Evolutionary conservation across 2,888 invertebrate genomes (phyloP).

Genomic region (Microplitis manilae): DNA sequence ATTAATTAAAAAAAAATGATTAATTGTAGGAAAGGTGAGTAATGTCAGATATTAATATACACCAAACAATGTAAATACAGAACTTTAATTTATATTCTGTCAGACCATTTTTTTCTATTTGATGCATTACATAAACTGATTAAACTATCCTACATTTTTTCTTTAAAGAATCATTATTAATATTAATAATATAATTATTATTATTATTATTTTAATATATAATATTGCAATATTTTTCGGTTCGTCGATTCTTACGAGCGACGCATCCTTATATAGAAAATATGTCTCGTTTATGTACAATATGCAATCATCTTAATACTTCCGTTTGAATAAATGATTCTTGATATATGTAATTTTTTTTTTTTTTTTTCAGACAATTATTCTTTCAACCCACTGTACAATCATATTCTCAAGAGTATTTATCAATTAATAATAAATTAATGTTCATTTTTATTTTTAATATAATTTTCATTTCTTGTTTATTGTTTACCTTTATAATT

Average conservation of each 20-base stretch:
- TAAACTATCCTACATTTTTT: constrained; percentile 70
- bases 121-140: constrained; percentile 72
- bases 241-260: constrained; percentile 55
- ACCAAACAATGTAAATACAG: constrained; percentile 65
- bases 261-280: constrained; percentile 70
- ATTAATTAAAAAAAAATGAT: not conserved
- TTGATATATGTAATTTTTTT: constrained; percentile 62
- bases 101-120: constrained; percentile 67
- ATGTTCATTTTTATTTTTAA: constrained; percentile 33
- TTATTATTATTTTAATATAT: constrained; percentile 47
- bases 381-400: constrained; percentile 67
- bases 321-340: constrained; percentile 64
- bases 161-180: constrained; percentile 68
- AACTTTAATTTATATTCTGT: constrained; percentile 71
- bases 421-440: constrained; percentile 40
- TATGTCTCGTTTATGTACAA: constrained; percentile 72
- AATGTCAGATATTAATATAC: constrained; percentile 21
- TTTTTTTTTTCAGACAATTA: constrained; percentile 60
- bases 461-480: constrained; percentile 21
- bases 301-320: constrained; percentile 69
- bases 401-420: constrained; percentile 67
- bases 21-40: not conserved
- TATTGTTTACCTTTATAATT: not conserved
- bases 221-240: constrained; percentile 72
- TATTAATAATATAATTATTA: not conserved